Base-by-base conservation (phyloP, 1,140 invertebrate genomes). In the Microvelia longipes region DNA sequence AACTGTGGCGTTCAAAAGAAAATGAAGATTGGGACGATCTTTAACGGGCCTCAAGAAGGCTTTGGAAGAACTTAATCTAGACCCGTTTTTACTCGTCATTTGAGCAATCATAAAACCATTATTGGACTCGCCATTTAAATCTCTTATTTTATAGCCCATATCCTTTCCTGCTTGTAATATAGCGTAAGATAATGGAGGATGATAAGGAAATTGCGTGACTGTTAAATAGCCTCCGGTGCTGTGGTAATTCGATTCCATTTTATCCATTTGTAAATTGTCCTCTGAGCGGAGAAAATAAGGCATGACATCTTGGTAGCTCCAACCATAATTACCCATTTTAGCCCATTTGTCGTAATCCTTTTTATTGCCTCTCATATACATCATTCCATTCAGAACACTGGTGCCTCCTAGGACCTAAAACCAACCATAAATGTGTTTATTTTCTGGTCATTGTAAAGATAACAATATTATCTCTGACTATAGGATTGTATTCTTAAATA, bases 341-440 rank as follows among this genome's bases (percentile, higher is more conserved):
- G 90, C 90, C 96, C 95, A 98, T 66, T 87, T 82, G 77, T 98
- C 92, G 79, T 90, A 98, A 79, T 98, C 96, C 73, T 87, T 87
- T 13, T 88, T 85, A 74, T 94, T 91, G 1, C 95, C 96, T 66
- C 96, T 83, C 70, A 97, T 93, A 78, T 98, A 98, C 80, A 94
- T 94, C 94, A 98, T 98, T 1, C 93, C 94, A 78, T 98, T 98
- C 80, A 98, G 86, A 0, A 94, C 92, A 28, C 93, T 94, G 0
- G 92, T 96, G 1, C 95, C 95, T 25, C 94, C 94, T 1, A 94
- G 78, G 0, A 92, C 90, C 87, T 88, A 74, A 15, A 75, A 74
- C n/a, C n/a, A n/a, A n/a, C n/a, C n/a, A n/a, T n/a, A 14, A 66
- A 26, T 29, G 65, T 60, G 19, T 29, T 26, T n/a, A 67, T 29